phyloP scores from a whole-genome alignment of 2,888 invertebrate genomes.

The Rhopalosiphum nymphaeae region DNA sequence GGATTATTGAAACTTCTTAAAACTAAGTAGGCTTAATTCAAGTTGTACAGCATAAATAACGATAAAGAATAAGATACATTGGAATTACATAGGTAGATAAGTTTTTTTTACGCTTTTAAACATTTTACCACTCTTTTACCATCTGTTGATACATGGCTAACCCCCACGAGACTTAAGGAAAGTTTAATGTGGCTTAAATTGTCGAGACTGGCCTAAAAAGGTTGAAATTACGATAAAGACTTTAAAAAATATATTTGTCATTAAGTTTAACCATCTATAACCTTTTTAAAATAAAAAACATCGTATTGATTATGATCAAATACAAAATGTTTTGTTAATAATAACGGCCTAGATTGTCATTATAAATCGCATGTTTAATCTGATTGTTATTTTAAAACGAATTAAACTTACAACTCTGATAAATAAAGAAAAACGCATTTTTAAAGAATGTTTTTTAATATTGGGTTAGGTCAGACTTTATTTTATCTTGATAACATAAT shows the following conservation, averaged over 20 bases:
- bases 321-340: not conserved
- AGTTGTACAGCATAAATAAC: not conserved
- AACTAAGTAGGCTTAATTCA: not conserved
- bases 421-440: not conserved
- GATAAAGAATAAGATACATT: not conserved
- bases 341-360: not conserved
- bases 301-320: not conserved
- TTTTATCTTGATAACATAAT: not conserved
- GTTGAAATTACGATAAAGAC: conserved; percentile 8
- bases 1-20: not conserved
- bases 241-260: conserved; percentile 10
- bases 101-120: not conserved
- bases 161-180: not conserved
- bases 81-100: not conserved
- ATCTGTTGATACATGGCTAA: conserved; percentile 9
- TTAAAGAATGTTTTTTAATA: not conserved
- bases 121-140: not conserved
- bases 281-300: not conserved
- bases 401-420: not conserved
- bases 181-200: conserved; percentile 6
- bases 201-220: conserved; percentile 13
- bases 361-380: not conserved
- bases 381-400: not conserved
- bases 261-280: not conserved
- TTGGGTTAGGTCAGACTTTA: not conserved